These are phyloP conservation scores for Diplodus puntazzo DNA, from an alignment of 2,797 vertebrate genomes.

Conservation along the genomic window DNA sequence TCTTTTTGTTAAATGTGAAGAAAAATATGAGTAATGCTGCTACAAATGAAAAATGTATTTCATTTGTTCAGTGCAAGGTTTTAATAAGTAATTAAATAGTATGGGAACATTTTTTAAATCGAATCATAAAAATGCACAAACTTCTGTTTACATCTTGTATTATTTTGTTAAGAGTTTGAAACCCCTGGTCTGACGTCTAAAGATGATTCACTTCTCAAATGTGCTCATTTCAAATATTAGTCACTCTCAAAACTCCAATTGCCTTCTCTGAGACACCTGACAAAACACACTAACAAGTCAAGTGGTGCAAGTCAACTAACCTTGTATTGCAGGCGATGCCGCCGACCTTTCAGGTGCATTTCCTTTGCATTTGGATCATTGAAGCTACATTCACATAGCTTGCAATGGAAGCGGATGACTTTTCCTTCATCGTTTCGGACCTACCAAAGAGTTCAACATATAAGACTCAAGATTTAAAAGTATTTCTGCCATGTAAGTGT, in stretches of 20 bases:
- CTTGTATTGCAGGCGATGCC: constrained; percentile 97
- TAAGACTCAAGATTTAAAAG: neutral
- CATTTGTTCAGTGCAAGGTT: no score
- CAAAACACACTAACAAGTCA: neutral
- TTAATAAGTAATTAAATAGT: no score
- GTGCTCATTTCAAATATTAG: neutral
- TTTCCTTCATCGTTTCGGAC: constrained; percentile 98
- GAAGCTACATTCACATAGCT: constrained; percentile 98
- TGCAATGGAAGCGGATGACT: constrained; percentile 98
- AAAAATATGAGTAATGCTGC: no score
- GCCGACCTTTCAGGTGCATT: constrained; percentile 96
- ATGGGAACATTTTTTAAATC: no score
- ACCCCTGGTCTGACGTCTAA: no score
- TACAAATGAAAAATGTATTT: no score
- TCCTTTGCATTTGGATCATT: constrained; percentile 99
- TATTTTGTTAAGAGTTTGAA: no score
- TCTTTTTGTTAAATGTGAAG: no score
- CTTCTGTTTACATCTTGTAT: no score
- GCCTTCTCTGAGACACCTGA: neutral
- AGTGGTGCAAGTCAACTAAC: constrained; percentile 67
- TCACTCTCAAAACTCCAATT: neutral
- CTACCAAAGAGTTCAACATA: constrained; percentile 72
- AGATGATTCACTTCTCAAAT: neutral
- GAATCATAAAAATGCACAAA: no score
- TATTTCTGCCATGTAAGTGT: neutral